Evolutionary conservation across 1,140 invertebrate genomes (phyloP), one percentile per base, ranked within the genome.

Genomic region (Zaprionus lachaisei): DNA sequence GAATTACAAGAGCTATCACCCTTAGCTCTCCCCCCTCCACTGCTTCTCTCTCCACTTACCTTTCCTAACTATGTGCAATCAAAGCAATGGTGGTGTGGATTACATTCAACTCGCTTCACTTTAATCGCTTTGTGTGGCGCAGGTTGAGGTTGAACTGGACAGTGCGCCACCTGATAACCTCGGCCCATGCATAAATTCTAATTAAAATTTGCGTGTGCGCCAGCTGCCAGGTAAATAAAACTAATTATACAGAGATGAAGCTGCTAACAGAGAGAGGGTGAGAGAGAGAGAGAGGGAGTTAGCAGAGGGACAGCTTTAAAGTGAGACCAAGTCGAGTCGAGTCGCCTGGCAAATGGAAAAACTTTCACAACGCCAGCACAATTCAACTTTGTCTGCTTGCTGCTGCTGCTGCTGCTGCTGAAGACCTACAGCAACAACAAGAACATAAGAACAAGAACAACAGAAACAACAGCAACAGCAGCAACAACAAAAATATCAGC

Each of bases 171-270:
- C 60, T 73, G 58, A 68, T 77, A 77, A 47, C 75, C n/a, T 60
- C 64, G 64, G 56, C 57, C 20, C 49, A 72, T 72, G 79, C 80
- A 83, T 83, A 86, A 87, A 86, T 87, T 87, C 83, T 86, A 86
- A 86, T 86, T 87, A 86, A 87, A 86, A 86, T 80, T 77, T 87
- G 41, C 41, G 80, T 83, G 61, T 63, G 80, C 80, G 73, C 73
- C 83, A 80, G 83, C 80, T 89, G 80, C 47, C 47, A 51, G 47
- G 77, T 83, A 86, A 89, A 86, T 86, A 86, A 86, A 86, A 86
- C 83, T 89, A 86, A 86, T 86, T 86, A 86, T 80, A 86, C 61
- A 83, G 80, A 80, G 78, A 74, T 69, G 28, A 7, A 31, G 28
- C 7, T 31, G 7, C 2, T 7, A 31, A 28, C 28, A 62, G 31